Evolutionary conservation across 2,797 vertebrate genomes (phyloP), one percentile per base, ranked within the genome.

Genomic region (Balearica regulorum): DNA sequence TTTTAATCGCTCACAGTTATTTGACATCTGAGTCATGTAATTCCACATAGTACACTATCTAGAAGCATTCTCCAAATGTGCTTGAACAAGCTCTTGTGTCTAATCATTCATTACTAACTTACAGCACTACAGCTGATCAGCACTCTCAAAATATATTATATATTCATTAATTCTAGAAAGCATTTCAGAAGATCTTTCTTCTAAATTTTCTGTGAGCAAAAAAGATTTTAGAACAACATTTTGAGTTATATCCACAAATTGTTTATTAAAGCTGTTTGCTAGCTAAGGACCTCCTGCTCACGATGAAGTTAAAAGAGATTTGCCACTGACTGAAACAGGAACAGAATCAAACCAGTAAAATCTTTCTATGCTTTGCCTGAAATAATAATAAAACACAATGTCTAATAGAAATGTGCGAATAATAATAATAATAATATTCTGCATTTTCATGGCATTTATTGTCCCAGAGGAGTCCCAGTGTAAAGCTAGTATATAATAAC

Each of bases 1-100:
- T 97, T 98, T 97, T 92, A 96, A 96, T 94, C 3, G 28, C 88
- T 96, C 11, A 29, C 43, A 94, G 83, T 91, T 93, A 91, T 93
- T 92, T 97, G 97, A 95, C 87, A 95, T 94, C 83, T 76, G 94
- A 94, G 93, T 92, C 87, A 89, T 83, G 83, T 71, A 86, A 94
- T 91, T 92, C 83, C 78, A 93, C 19, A 69, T 3, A 88, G 87
- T 82, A 81, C 49, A 49, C 49, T 91, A 86, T 89, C 87, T 94
- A 57, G 8, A 92, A 66, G 39, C 72, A 48, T 87, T 94, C 68
- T 92, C 64, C 68, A 90, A 93, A 85, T 1, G 4, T 1, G 10
- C 62, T 82, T 69, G n/a, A 95, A 69, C 37, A 53, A 82, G 62
- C 49, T 80, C 53, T 90, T 66, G 13, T 87, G 70, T 78, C 80